Base-by-base conservation (phyloP, 2,797 vertebrate species). In the Bovichtus diacanthus region DNA sequence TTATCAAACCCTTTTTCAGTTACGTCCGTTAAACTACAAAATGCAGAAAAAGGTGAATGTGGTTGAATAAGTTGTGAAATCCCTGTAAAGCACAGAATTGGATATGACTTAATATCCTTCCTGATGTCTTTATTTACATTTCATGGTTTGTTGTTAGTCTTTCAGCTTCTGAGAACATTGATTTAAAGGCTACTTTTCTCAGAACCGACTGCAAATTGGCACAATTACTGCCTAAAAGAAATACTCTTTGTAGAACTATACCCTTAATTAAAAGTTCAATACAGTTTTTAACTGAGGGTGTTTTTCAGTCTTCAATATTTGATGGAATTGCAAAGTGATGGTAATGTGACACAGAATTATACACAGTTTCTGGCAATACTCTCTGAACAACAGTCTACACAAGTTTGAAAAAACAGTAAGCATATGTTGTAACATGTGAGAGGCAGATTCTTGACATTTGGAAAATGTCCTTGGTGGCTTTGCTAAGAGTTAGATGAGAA, bases 1-100 rank as follows among this genome's bases (percentile, higher is more conserved):
- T 31, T 4, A 74, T 70, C 21, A 53, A 74, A 62, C 23, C 9
- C 44, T 65, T 38, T 75, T 66, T 74, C 9, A 41, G 8, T 58
- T 50, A 23, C 7, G 16, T 13, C 18, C 63, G 21, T 36, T 59
- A 7, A 70, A 36, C n/a, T 27, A 13, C 39, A 59, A 55, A 62
- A 38, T 50, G 27, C 6, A 41, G n/a, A 27, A 60, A 58, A 66
- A 21, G 9, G 9, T 6, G 6, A 41, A 23, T 9, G 43, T 41
- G n/a, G 2, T 5, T 65, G n/a, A 5, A 55, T 34, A 8, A 18
- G 4, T 19, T 64, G 31, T 61, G 34, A 68, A 34, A 34, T 31
- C 25, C 4, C 9, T 38, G 1, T 19, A 18, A 54, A 34, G 7
- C 25, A 19, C 27, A 23, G 27, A 29, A 36, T 15, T 61, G 4